Conservation (phyloP, 2,888 invertebrate species). For the Eristalis intricaria region DNA sequence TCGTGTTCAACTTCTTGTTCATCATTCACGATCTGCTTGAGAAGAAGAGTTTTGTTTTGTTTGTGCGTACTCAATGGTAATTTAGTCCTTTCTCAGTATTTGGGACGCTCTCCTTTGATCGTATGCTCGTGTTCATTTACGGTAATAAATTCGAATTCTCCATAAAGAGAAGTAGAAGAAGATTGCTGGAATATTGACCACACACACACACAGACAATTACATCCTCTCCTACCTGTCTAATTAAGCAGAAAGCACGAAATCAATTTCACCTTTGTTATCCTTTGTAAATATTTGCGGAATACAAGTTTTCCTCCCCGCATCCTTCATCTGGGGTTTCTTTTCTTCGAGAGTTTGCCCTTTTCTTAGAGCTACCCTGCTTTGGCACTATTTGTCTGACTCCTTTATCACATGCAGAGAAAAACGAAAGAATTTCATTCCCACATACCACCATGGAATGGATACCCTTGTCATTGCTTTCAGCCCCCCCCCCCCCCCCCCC, state of each 20-base stretch:
- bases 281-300: conserved; percentile 63
- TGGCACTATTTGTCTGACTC: conserved; percentile 26
- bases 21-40: background rate
- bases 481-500: background rate
- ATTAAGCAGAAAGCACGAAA: conserved; percentile 70
- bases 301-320: conserved; percentile 26
- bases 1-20: background rate
- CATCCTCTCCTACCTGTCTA: conserved; percentile 38
- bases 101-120: conserved; percentile 14
- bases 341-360: background rate
- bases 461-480: conserved; percentile 30
- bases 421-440: conserved; percentile 27
- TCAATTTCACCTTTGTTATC: conserved; percentile 69
- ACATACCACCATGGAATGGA: background rate
- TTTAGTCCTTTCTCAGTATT: background rate
- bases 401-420: conserved; percentile 31
- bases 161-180: conserved; percentile 1
- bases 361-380: background rate
- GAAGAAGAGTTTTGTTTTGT: conserved; percentile 19
- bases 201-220: too few relatives aligned
- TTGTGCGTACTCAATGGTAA: background rate
- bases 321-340: background rate
- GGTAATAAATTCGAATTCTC: conserved; percentile 38
- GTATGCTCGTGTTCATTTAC: conserved; percentile 14
- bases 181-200: background rate